Evolutionary conservation across 2,113 vertebrate genomes (phyloP), one percentile per base, ranked within the genome.

Genomic region (Percopsis transmontana): DNA sequence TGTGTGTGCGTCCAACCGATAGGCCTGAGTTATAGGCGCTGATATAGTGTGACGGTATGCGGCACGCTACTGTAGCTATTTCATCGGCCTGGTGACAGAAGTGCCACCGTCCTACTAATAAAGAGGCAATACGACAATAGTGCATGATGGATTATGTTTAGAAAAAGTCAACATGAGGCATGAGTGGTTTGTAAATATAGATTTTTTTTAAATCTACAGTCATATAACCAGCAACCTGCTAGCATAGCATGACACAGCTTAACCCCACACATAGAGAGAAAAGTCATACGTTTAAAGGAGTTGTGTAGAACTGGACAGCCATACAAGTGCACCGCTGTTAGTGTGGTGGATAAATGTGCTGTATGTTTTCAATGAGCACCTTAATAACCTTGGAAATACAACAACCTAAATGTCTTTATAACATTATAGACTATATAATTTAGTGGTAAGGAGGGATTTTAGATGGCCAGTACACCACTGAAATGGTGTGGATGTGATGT

Each of bases 71-170:
- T n/a, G n/a, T n/a, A 68, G 79, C 54, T 74, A 90, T 91, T 91
- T 89, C 83, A 62, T 60, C 91, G 87, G 68, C 14, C 1, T 38
- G 10, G 53, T 87, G 91, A 48, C 62, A 90, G 80, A 91, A 90
- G 59, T 87, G 40, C 18, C 89, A 89, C 90, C 6, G 20, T n/a
- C 3, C 1, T 58, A 70, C 83, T 90, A 92, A 92, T 92, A 82
- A 87, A 88, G 70, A 58, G 51, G 24, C 57, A 23, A 24, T 54
- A 41, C 40, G 66, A 12, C 53, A 58, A 45, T 44, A 12, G 18
- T 42, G 20, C n/a, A 33, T 59, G 44, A 72, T 63, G 47, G 66
- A 80, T 62, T 56, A 52, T 20, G 44, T 24, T 21, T 66, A 7
- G 27, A n/a, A 13, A 15, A 69, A 44, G 55, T 53, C 53, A 66